These are phyloP conservation scores for Acropora yongei DNA, from an alignment of 64 coral and sea anemone species.

Conservation along the genomic window DNA sequence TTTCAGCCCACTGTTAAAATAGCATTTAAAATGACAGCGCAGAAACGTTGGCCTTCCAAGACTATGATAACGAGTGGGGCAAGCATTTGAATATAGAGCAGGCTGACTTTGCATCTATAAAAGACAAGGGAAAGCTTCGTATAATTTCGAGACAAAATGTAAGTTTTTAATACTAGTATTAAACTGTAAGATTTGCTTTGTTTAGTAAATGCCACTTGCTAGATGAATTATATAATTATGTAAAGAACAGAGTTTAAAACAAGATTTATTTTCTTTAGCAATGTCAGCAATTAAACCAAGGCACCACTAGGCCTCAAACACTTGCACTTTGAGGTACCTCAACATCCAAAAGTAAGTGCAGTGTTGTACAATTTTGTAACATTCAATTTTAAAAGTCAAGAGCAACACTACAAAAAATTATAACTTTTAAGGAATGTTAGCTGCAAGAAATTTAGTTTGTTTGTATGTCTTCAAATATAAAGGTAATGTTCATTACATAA, in stretches of 20 bases:
- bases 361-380: neutral
- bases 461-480: neutral
- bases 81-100: slow-evolving; percentile 37
- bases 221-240: neutral
- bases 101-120: slow-evolving; percentile 7
- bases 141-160: neutral
- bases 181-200: neutral
- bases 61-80: slow-evolving; percentile 43
- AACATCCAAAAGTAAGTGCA: slow-evolving; percentile 1
- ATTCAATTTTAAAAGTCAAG: neutral
- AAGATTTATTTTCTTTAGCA: slow-evolving; percentile 17
- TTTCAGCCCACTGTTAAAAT: slow-evolving; percentile 41
- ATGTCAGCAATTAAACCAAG: slow-evolving; percentile 11
- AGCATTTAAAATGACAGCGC: slow-evolving; percentile 35
- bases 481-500: too few species aligned
- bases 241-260: neutral
- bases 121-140: too few species aligned
- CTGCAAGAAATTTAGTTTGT: slow-evolving; percentile 19
- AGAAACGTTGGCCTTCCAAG: slow-evolving; percentile 40
- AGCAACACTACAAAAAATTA: neutral
- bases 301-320: neutral
- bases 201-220: neutral
- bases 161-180: neutral
- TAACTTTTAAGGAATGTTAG: neutral
- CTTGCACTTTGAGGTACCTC: neutral